phyloP scores from a whole-genome alignment of 2,888 invertebrate genomes.

The Argynnis bischoffii region DNA sequence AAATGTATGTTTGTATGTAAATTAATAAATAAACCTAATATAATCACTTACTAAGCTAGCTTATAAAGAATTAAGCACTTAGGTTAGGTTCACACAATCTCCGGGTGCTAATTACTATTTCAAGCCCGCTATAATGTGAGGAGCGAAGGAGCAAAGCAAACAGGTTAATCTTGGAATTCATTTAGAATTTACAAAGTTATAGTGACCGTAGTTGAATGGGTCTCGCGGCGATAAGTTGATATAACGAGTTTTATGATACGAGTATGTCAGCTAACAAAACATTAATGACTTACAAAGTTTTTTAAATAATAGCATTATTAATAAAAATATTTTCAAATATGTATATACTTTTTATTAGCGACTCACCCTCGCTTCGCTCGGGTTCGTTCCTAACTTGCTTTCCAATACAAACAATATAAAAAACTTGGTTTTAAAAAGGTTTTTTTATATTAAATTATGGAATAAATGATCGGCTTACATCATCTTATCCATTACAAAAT shows the following conservation, averaged over 20 bases:
- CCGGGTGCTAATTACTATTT: conserved; percentile 34
- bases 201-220: conserved; percentile 55
- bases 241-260: too few species aligned
- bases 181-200: conserved; percentile 50
- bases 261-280: too few species aligned
- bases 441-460: too few species aligned
- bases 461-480: too few species aligned
- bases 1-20: too few species aligned
- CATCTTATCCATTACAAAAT: too few species aligned
- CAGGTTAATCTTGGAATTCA: conserved; percentile 42
- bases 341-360: background rate
- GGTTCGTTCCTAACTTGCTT: too few species aligned
- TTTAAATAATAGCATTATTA: too few species aligned
- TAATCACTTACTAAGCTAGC: conserved; percentile 27
- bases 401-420: too few species aligned
- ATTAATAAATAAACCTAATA: background rate
- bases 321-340: background rate
- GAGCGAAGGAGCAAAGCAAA: conserved; percentile 27
- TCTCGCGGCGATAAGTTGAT: conserved; percentile 45
- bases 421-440: too few species aligned
- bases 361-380: too few species aligned
- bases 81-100: conserved; percentile 37
- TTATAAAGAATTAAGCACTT: conserved; percentile 31
- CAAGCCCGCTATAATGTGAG: conserved; percentile 11
- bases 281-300: too few species aligned